These are phyloP conservation scores for Calonectris borealis DNA, from an alignment of 2,113 vertebrate species.

Conservation along the genomic window DNA sequence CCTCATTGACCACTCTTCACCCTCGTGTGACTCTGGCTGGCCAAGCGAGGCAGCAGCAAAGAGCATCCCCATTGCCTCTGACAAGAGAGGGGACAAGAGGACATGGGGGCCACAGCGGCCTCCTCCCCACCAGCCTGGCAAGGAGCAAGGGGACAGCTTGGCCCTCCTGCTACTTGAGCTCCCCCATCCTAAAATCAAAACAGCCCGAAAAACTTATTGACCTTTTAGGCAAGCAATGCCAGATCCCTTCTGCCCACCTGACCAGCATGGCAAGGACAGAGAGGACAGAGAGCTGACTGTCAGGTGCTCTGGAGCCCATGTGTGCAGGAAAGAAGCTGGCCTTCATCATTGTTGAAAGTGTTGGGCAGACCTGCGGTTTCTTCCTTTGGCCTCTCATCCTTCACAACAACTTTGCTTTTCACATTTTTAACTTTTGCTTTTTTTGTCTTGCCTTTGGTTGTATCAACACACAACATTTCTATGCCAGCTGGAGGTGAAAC, in stretches of 20 bases:
- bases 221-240: neutral
- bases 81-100: neutral
- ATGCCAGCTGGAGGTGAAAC: neutral
- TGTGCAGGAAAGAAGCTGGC: neutral
- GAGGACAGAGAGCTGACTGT: neutral
- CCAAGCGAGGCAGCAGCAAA: neutral
- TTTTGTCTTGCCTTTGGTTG: neutral
- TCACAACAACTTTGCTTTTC: neutral
- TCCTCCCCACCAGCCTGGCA: neutral
- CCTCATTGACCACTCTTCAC: neutral
- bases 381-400: neutral
- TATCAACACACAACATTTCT: neutral
- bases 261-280: neutral
- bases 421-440: neutral
- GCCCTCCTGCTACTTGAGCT: neutral
- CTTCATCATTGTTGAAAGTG: neutral
- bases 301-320: fast-evolving
- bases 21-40: neutral
- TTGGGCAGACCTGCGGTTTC: neutral
- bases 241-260: neutral
- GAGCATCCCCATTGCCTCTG: neutral
- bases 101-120: fast-evolving
- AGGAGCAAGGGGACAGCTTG: neutral
- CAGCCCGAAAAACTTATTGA: fast-evolving
- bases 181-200: neutral